A percentile compares a stretch with the other conserved stretches of the same genome.
phyloP scores from a whole-genome alignment of 2,888 invertebrate genomes.

The Lydus trimaculatus region DNA sequence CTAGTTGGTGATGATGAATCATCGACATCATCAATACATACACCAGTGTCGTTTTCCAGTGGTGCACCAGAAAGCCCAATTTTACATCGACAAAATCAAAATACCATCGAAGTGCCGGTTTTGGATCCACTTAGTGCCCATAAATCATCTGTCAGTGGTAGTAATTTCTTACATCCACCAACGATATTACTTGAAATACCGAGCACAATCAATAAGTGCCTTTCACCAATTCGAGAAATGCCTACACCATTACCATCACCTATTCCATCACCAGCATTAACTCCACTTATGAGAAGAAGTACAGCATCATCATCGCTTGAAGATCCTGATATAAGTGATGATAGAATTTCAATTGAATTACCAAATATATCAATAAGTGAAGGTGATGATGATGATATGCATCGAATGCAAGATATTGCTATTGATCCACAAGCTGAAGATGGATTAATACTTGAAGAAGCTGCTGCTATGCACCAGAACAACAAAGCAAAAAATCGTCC shows the following conservation, averaged over 20 bases:
- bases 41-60: constrained; percentile 68
- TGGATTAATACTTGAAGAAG: constrained; percentile 59
- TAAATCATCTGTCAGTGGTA: constrained; percentile 64
- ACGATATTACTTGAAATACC: constrained; percentile 81
- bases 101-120: constrained; percentile 68
- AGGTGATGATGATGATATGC: constrained; percentile 56
- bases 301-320: constrained; percentile 61
- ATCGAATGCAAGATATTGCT: constrained; percentile 54
- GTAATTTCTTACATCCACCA: constrained; percentile 74
- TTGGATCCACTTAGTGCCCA: constrained; percentile 74
- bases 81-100: constrained; percentile 51
- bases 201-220: constrained; percentile 75
- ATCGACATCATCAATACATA: constrained; percentile 71
- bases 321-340: constrained; percentile 62
- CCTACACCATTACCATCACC: constrained; percentile 80
- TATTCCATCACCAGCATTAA: constrained; percentile 73
- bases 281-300: constrained; percentile 67
- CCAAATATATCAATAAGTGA: constrained; percentile 57
- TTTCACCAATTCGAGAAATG: constrained; percentile 80
- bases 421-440: constrained; percentile 60
- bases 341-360: constrained; percentile 61
- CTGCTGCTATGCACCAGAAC: constrained; percentile 56
- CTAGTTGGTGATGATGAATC: constrained; percentile 74
- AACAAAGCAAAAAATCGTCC: constrained; percentile 42
- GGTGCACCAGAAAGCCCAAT: constrained; percentile 71